Conservation (phyloP, 2,797 vertebrate genomes). For the Hippoglossus hippoglossus region DNA sequence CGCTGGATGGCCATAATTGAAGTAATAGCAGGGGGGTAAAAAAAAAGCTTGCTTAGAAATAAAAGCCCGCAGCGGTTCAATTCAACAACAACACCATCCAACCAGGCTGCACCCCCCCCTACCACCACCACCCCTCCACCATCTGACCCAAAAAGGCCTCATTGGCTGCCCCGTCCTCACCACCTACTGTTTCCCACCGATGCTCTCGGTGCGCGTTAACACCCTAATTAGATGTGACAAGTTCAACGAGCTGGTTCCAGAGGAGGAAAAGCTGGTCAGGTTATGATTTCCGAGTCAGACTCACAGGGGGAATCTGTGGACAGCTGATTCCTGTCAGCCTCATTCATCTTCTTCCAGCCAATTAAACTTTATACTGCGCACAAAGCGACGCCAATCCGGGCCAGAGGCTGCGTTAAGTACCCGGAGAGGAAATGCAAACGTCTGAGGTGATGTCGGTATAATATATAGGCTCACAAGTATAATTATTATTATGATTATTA, state of each 20-base stretch:
- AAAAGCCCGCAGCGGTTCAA: slow-evolving; percentile 75
- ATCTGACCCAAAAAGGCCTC: slow-evolving; percentile 78
- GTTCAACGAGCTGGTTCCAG: slow-evolving; percentile 91
- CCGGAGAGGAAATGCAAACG: slow-evolving; percentile 57
- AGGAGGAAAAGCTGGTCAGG: slow-evolving; percentile 89
- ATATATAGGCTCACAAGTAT: slow-evolving; percentile 2
- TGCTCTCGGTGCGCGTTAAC: slow-evolving; percentile 86
- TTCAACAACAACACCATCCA: slow-evolving; percentile 72
- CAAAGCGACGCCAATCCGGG: slow-evolving; percentile 67
- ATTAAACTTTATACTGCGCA: slow-evolving; percentile 75
- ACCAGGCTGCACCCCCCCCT: slow-evolving; percentile 35
- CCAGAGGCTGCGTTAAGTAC: slow-evolving; percentile 45
- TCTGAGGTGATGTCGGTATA: background rate
- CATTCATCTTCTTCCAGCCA: slow-evolving; percentile 82
- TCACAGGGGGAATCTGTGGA: slow-evolving; percentile 79
- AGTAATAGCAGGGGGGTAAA: slow-evolving; percentile 68
- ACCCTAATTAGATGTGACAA: slow-evolving; percentile 97
- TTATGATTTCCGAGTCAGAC: slow-evolving; percentile 93
- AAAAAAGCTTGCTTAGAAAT: slow-evolving; percentile 69
- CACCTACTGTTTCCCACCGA: slow-evolving; percentile 83
- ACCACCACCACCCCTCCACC: slow-evolving; percentile 33
- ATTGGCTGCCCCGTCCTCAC: slow-evolving; percentile 78
- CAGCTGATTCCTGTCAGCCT: slow-evolving; percentile 82
- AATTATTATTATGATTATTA: background rate
- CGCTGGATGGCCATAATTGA: slow-evolving; percentile 77